A percentile compares a stretch with the other conserved stretches of the same genome.
Conservation (phyloP, 2,113 vertebrate species). For the Atrichornis clamosus region DNA sequence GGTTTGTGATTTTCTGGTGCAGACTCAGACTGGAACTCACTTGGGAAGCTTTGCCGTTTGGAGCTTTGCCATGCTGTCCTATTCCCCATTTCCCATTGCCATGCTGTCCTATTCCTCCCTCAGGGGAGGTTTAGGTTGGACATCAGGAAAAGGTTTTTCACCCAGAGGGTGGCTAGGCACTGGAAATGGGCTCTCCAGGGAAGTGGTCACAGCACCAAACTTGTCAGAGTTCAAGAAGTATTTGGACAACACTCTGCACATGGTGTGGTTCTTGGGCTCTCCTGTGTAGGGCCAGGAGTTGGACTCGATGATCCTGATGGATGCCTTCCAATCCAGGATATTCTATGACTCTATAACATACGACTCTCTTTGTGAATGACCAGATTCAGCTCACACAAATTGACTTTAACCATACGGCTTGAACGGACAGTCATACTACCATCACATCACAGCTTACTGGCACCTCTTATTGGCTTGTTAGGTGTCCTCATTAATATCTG, state of each 20-base stretch:
- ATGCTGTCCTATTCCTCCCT: background rate
- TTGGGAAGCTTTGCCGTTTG: background rate
- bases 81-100: background rate
- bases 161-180: background rate
- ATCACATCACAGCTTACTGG: background rate
- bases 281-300: background rate
- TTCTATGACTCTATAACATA: background rate
- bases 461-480: background rate
- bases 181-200: background rate
- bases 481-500: background rate
- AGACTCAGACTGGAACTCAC: background rate
- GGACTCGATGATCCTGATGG: background rate
- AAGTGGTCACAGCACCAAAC: background rate
- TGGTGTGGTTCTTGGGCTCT: no score
- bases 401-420: background rate
- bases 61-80: background rate
- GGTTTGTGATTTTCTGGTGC: background rate
- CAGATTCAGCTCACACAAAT: background rate
- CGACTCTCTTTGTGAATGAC: background rate
- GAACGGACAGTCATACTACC: background rate
- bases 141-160: background rate
- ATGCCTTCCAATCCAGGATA: background rate
- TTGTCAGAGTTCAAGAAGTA: fast-evolving
- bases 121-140: background rate
- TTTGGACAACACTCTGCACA: background rate